phyloP scores from a whole-genome alignment of 2,113 vertebrate genomes.

The Agelaius phoeniceus region DNA sequence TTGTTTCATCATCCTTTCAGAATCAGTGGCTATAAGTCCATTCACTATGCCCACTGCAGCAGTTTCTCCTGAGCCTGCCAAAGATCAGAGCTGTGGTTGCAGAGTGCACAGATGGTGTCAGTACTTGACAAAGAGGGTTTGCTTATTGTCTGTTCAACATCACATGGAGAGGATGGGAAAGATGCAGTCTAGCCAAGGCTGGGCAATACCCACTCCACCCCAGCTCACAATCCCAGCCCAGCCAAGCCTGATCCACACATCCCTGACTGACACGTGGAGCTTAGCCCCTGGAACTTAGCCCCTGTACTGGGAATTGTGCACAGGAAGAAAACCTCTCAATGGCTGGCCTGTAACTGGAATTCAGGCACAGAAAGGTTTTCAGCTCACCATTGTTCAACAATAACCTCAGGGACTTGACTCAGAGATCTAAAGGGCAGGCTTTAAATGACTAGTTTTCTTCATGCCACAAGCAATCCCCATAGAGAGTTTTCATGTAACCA shows the following conservation, averaged over 20 bases:
- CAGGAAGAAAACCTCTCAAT: background rate
- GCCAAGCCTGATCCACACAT: background rate
- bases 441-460: background rate
- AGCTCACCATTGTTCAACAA: background rate
- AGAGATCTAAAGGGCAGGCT: background rate
- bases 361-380: background rate
- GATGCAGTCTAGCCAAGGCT: background rate
- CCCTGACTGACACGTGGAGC: background rate
- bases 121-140: background rate
- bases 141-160: accelerated
- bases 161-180: background rate
- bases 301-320: background rate
- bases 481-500: background rate
- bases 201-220: background rate
- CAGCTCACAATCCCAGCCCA: background rate
- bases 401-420: background rate
- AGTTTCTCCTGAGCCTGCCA: background rate
- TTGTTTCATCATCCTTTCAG: background rate
- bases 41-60: background rate
- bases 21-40: background rate
- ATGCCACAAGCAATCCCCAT: background rate
- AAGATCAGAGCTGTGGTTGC: background rate
- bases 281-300: background rate
- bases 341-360: background rate
- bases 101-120: background rate